Evolutionary conservation across 2,113 vertebrate species (phyloP).

Genomic region (Tachysurus vachellii): DNA sequence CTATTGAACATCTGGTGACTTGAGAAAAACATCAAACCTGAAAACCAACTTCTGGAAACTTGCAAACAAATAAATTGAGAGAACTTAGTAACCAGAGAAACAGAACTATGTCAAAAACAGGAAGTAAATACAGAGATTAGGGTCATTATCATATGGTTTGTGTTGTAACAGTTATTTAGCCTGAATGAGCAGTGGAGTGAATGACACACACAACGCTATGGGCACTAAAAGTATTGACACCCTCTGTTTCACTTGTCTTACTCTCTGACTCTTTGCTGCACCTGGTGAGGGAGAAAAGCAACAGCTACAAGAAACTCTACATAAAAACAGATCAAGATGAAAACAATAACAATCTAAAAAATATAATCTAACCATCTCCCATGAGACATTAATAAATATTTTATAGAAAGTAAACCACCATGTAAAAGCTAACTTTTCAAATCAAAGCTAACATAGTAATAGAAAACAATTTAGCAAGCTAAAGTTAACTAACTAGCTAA

Average conservation of each 20-base stretch:
- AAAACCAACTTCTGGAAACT: too few species aligned
- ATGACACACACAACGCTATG: background rate
- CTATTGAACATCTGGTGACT: background rate
- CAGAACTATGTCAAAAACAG: background rate
- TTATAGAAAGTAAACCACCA: background rate
- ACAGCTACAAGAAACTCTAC: too few species aligned
- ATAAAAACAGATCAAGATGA: too few species aligned
- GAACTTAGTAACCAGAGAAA: too few species aligned
- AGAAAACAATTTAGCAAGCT: background rate
- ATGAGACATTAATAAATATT: background rate
- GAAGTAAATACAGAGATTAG: slow-evolving; percentile 9
- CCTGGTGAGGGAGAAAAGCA: background rate
- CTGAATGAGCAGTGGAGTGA: background rate
- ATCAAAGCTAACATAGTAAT: background rate
- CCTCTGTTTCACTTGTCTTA: background rate
- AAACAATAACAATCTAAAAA: too few species aligned
- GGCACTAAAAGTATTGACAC: background rate
- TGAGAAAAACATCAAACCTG: too few species aligned
- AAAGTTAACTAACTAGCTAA: background rate
- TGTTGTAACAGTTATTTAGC: background rate
- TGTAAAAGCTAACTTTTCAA: background rate
- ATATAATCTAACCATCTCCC: too few species aligned
- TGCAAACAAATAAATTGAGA: too few species aligned
- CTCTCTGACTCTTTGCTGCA: background rate
- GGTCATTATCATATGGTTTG: background rate